Percentiles rank a stretch among this genome's conserved stretches.
Conservation (phyloP, 2,888 invertebrate species). For the Phragmatobia fuliginosa region DNA sequence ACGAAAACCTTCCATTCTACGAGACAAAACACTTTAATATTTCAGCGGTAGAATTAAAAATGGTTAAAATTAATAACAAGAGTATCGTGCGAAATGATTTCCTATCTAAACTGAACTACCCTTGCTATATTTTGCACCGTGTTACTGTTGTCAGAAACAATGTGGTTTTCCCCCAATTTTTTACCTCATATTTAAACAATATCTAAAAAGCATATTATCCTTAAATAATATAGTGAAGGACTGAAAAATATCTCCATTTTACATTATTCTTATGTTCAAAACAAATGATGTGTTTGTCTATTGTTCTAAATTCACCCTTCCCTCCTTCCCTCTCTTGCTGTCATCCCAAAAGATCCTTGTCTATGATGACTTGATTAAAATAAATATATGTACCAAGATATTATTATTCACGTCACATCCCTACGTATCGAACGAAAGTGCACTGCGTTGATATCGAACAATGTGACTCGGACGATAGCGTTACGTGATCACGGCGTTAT, state of each 20-base stretch:
- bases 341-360: background rate
- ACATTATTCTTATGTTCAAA: background rate
- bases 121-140: background rate
- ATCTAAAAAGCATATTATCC: background rate
- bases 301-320: background rate
- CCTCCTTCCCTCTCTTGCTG: background rate
- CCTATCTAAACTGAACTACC: background rate
- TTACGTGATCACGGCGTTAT: conserved; percentile 61
- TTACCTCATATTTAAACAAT: background rate
- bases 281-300: background rate
- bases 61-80: background rate
- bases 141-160: background rate
- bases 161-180: background rate
- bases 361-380: background rate
- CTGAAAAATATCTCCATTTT: background rate
- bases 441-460: conserved; percentile 75
- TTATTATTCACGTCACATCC: conserved; percentile 51
- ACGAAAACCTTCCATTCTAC: background rate
- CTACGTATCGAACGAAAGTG: conserved; percentile 74
- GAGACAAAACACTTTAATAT: background rate
- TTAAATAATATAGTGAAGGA: background rate
- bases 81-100: background rate
- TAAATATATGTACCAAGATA: conserved; percentile 5
- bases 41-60: too few species aligned
- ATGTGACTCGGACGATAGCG: conserved; percentile 76